phyloP scores from a whole-genome alignment of 2,888 invertebrate genomes.

The Sabatieria punctata region DNA sequence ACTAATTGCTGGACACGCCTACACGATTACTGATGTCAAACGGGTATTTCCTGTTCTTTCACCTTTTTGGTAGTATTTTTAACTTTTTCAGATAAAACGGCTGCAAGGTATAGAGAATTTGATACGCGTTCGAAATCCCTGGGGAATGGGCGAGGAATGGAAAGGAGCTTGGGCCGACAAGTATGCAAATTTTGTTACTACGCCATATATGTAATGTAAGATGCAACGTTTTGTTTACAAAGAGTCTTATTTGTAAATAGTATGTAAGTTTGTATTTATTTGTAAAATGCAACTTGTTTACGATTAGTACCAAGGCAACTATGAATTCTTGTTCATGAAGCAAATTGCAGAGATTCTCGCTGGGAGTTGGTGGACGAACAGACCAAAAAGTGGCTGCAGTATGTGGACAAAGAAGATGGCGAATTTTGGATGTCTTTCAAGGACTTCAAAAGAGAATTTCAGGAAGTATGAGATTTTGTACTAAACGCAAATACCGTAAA shows the following conservation, averaged over 20 bases:
- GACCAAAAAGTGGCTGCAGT: constrained; percentile 28
- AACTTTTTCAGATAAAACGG: neutral
- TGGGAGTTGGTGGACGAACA: constrained; percentile 35
- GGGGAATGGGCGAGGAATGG: constrained; percentile 39
- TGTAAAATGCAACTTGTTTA: neutral
- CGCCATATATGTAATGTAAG: neutral
- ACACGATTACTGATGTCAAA: constrained; percentile 35
- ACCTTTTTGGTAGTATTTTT: no score
- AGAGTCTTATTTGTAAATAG: neutral
- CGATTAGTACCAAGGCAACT: neutral
- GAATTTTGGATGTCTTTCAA: constrained; percentile 39
- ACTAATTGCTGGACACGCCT: constrained; percentile 39
- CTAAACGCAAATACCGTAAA: no score
- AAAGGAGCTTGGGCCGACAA: constrained; percentile 38
- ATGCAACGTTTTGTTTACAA: neutral
- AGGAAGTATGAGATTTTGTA: constrained; percentile 21
- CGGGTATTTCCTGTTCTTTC: no score
- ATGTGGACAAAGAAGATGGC: constrained; percentile 33
- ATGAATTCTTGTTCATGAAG: no score
- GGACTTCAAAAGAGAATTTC: constrained; percentile 37
- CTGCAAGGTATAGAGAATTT: constrained; percentile 22
- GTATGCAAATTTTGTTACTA: constrained; percentile 18
- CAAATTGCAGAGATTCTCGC: constrained; percentile 30
- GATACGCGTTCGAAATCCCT: constrained; percentile 36
- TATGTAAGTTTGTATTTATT: neutral